Base-by-base conservation (phyloP, 2,113 vertebrate genomes). In the Herpailurus yagouaroundi region DNA sequence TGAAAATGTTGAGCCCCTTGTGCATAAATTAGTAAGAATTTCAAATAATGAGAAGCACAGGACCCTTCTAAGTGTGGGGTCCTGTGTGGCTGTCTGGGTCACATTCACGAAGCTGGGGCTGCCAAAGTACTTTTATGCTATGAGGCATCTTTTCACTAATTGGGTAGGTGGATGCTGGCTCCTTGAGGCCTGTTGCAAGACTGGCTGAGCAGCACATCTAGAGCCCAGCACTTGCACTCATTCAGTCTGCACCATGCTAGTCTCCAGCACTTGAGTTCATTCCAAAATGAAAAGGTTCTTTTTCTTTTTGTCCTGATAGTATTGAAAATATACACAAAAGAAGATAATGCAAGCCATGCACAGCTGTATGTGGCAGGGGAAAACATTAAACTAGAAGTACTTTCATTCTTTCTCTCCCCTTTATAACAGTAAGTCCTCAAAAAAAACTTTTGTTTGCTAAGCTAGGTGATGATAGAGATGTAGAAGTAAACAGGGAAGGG, bases 1-100 rank as follows among this genome's bases (percentile, higher is more conserved):
- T n/a, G 55, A 95, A 76, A 93, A 82, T 23, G 15, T 29, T 14
- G 57, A 87, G 48, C 11, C 10, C 9, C 31, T 66, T 52, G 64
- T 86, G 89, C 55, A 87, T 60, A 69, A 94, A 90, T 80, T 69
- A 90, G 52, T 71, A 90, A 92, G 93, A 79, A 45, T 82, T 93
- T 86, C 84, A 94, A 85, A 80, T 14, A 13, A 38, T 74, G 77
- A 57, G 10, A 73, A 94, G 63, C 55, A 41, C 41, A 76, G 55
- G 52, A 21, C 25, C 29, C n/a, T 89, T 41, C 29, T 45, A 36
- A 86, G 38, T 4, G 14, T 13, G 14, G 60, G 76, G 38, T 33
- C n/a, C 31, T 38, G 2, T 15, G 82, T 11, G 33, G 12, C 48
- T 15, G 36, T 29, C 1, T 5, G 64, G 89, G 69, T 81, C 36